Conservation (phyloP, 2,113 vertebrate species). For the Philantomba maxwellii region DNA sequence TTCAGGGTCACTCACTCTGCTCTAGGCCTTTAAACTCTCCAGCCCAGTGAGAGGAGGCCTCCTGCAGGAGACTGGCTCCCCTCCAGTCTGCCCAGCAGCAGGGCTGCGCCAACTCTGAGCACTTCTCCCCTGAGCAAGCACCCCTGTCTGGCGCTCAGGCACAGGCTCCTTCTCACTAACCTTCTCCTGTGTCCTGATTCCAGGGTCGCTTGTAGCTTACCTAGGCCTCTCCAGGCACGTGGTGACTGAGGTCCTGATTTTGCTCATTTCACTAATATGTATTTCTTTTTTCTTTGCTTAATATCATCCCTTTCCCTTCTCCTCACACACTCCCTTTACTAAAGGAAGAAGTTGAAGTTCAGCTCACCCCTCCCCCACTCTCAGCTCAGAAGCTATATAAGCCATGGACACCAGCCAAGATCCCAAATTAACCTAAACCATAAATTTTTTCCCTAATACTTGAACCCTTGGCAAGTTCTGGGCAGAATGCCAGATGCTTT, state of each 20-base stretch:
- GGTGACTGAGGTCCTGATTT: background rate
- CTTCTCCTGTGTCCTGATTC: background rate
- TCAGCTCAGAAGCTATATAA: background rate
- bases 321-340: background rate
- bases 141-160: background rate
- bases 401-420: background rate
- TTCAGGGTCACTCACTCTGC: background rate
- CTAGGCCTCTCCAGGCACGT: no score
- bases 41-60: background rate
- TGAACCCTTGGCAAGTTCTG: slow-evolving; percentile 30
- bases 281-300: background rate
- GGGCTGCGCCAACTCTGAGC: background rate
- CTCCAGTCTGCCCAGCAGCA: background rate
- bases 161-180: background rate
- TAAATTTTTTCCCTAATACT: slow-evolving; percentile 21
- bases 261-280: background rate
- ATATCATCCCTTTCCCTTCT: background rate
- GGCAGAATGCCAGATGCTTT: slow-evolving; percentile 39
- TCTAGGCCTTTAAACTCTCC: background rate
- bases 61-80: background rate
- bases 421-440: slow-evolving; percentile 28
- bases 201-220: background rate
- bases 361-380: background rate
- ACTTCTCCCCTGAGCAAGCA: background rate
- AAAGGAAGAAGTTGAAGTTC: background rate